Base-by-base conservation (phyloP, 23 tunicate species). In the Corella eumyota region DNA sequence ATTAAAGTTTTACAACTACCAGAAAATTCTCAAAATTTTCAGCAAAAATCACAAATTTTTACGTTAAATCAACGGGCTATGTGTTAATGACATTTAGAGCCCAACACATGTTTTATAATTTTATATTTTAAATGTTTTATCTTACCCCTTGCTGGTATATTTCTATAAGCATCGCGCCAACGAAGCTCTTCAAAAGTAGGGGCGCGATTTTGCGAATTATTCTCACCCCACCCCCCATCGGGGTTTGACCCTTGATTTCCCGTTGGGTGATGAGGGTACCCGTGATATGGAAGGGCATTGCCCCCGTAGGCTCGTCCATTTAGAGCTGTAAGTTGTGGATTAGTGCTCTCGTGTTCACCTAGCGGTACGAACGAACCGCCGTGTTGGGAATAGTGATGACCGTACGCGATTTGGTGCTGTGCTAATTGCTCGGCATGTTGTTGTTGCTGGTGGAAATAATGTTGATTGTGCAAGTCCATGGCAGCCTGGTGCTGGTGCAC, bases 81-180 rank as follows among this genome's bases (percentile, higher is more conserved):
- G n/a, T n/a, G n/a, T n/a, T n/a, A n/a, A n/a, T n/a, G n/a, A n/a
- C n/a, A n/a, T n/a, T n/a, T n/a, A n/a, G n/a, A n/a, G n/a, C n/a
- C n/a, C n/a, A n/a, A n/a, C n/a, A n/a, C n/a, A n/a, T n/a, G n/a
- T n/a, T n/a, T n/a, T n/a, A n/a, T n/a, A n/a, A n/a, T n/a, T n/a
- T n/a, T n/a, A n/a, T n/a, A n/a, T n/a, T n/a, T n/a, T n/a, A n/a
- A n/a, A n/a, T n/a, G n/a, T n/a, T n/a, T n/a, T n/a, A n/a, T n/a
- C 72, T 61, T 51, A 78, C 86, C 86, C 13, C 75, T 63, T 1
- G 86, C 86, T 9, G 86, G 86, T 64, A 78, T 58, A 54, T 72
- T 69, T 29, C 86, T 53, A 33, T 61, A 78, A 25, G 65, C 27
- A 35, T 78, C 86, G 6, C 86, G 50, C 70, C 75, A 78, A 20